phyloP scores from a whole-genome alignment of 2,888 invertebrate genomes.

The Digitonthophagus gazella region DNA sequence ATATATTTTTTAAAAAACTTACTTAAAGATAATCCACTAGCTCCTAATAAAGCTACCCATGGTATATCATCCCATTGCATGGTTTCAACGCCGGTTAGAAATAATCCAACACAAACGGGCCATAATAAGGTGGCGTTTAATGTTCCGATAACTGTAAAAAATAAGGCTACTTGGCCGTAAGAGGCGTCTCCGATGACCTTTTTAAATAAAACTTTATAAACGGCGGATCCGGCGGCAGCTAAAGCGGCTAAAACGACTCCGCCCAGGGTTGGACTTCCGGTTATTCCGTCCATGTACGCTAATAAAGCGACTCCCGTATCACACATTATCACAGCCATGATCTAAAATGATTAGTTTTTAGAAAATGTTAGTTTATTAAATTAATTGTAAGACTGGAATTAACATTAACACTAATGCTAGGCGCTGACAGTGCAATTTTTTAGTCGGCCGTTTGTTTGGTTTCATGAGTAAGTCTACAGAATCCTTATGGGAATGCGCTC shows the following conservation, averaged over 20 bases:
- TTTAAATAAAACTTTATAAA: slow-evolving; percentile 93
- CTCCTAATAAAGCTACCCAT: slow-evolving; percentile 80
- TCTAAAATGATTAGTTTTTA: slow-evolving; percentile 56
- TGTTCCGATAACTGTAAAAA: slow-evolving; percentile 88
- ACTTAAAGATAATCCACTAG: slow-evolving; percentile 79
- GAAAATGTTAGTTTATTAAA: too few species aligned
- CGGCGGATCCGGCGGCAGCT: slow-evolving; percentile 89
- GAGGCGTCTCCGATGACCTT: slow-evolving; percentile 92
- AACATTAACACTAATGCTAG: too few species aligned
- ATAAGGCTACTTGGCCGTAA: slow-evolving; percentile 87
- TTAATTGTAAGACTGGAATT: too few species aligned
- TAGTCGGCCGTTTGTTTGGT: too few species aligned
- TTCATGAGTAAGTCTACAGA: too few species aligned
- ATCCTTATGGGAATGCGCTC: too few species aligned
- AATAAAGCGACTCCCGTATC: slow-evolving; percentile 91
- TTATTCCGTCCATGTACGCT: slow-evolving; percentile 95
- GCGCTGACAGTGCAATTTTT: too few species aligned
- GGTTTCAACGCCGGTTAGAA: slow-evolving; percentile 83
- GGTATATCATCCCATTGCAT: slow-evolving; percentile 81
- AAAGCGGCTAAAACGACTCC: slow-evolving; percentile 88
- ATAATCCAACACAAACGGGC: slow-evolving; percentile 86
- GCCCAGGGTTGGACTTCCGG: slow-evolving; percentile 83
- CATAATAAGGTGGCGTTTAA: slow-evolving; percentile 85
- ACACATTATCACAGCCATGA: slow-evolving; percentile 90
- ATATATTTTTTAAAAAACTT: slow-evolving; percentile 24